Base-by-base conservation (phyloP, 2,797 vertebrate species). In the Harpagifer antarcticus region DNA sequence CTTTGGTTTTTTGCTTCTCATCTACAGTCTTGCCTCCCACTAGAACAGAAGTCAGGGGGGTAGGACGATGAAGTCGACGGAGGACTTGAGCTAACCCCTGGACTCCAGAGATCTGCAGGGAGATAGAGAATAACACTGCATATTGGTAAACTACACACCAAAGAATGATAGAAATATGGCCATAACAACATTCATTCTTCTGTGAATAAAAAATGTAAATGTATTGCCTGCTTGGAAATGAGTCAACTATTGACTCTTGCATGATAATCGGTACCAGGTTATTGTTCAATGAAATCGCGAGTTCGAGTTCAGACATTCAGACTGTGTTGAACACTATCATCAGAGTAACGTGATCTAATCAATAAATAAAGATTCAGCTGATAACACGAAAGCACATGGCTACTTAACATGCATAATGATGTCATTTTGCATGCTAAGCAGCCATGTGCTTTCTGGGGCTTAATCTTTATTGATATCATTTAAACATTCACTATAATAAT, bases 41-140 rank as follows among this genome's bases (percentile, higher is more conserved):
- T 74, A 82, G 73, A 90, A 83, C 86, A 89, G 81, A 79, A 55
- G 66, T 63, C 66, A 60, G 85, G 77, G 78, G 69, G 81, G 72
- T 31, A 49, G 73, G 77, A 82, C 53, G 76, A 77, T 76, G 80
- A 84, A 68, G 33, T 79, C 75, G 83, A 55, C 49, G 68, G 43
- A 70, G 74, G 68, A 8, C 4, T 37, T 47, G 71, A 62, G 58
- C 83, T 95, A 97, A 79, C 96, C 96, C 87, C 97, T 93, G 73
- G 96, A 97, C 87, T 97, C 96, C 89, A 97, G 91, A 83, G 97
- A 97, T 85, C 97, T 97, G 90, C 40, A 67, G 43, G 31, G 17
- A 82, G 12, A 76, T 8, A 57, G 13, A 45, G 31, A 50, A 12
- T 47, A 4, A 49, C 15, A 37, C 31, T 31, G 45, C 42, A 67